A percentile compares a stretch with the other conserved stretches of the same genome.
Evolutionary conservation across 37 sponge, comb jelly and placozoan genomes (phyloP).

Genomic region (Amphimedon queenslandica): DNA sequence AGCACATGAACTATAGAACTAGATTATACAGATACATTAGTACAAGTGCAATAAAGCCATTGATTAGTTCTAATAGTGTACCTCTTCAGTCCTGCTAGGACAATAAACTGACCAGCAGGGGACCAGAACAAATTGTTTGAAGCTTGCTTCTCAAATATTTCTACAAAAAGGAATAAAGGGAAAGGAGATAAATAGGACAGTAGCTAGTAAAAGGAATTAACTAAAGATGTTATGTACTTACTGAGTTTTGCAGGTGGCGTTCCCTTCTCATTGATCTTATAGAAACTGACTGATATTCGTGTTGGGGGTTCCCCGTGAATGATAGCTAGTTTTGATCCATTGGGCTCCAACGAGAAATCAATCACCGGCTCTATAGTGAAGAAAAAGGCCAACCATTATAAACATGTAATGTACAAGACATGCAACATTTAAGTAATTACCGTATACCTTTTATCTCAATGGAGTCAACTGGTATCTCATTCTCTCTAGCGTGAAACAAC

Average conservation of each 20-base stretch:
- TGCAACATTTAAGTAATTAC: too few relatives aligned
- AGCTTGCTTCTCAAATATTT: constrained; percentile 9
- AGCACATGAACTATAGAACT: neutral
- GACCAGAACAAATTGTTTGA: constrained; percentile 85
- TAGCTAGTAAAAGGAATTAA: neutral
- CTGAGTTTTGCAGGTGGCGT: constrained; percentile 34
- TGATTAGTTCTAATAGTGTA: too few relatives aligned
- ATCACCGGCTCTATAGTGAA: constrained; percentile 48
- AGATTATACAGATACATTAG: neutral
- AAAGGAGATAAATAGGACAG: neutral
- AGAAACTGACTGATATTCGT: constrained; percentile 64
- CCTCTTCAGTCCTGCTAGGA: constrained; percentile 76
- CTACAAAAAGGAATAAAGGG: neutral
- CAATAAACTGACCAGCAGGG: constrained; percentile 85
- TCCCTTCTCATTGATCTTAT: constrained; percentile 63
- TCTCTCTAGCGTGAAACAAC: constrained; percentile 85
- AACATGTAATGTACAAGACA: neutral
- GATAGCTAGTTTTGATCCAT: constrained; percentile 84
- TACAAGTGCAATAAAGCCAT: too few relatives aligned
- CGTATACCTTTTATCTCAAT: constrained; percentile 92
- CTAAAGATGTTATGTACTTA: constrained; percentile 18
- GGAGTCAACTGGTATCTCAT: constrained; percentile 92
- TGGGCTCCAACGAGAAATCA: constrained; percentile 81
- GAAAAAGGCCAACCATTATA: neutral
- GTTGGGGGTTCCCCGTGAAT: constrained; percentile 82